Base-by-base conservation (phyloP, 2,888 invertebrate genomes). In the Chymomyza caudatula region DNA sequence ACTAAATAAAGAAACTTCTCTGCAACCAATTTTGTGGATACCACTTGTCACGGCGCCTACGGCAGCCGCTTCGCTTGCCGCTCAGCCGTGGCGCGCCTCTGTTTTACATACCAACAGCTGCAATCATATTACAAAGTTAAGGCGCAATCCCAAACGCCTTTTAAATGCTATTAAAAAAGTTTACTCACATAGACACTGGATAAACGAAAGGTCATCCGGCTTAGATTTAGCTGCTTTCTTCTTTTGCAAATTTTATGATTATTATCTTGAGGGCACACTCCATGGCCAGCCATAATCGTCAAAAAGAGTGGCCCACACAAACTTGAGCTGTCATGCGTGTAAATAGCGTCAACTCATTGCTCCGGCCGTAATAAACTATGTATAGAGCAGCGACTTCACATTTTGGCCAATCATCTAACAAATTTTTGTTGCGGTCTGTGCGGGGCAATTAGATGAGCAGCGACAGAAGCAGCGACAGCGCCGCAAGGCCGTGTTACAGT, bases 381-480 rank as follows among this genome's bases (percentile, higher is more conserved):
- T 37, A 37, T 37, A 37, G 2, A 37, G 29, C 29, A 37, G 11
- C 29, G 11, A 37, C 8, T 8, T 37, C 11, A 11, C 29, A 37
- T 37, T 37, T 20, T 71, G 56, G 56, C 66, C 65, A 74, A 65
- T 68, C 65, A 67, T 74, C 63, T 23, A 63, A 54, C 25, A 52
- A 60, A 56, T 67, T 69, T 83, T 37, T 67, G 52, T 83, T 77
- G 75, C 47, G n/a, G 47, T 17, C 47, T 47, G 47, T 25, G 11
- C 43, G 20, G 56, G 72, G 68, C 85, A 81, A 84, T 78, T 84
- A 78, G 75, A 73, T 52, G 67, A 54, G 47, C 17, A 8, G 23
- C 8, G 57, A 4, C 43, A 6, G 43, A 56, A 42, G 13, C 17
- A n/a, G 22, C 52, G 8, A 1, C 59, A 25, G 25, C 25, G 25